Conservation (phyloP, 2,113 vertebrate genomes). For the Pelecanoides urinatrix region DNA sequence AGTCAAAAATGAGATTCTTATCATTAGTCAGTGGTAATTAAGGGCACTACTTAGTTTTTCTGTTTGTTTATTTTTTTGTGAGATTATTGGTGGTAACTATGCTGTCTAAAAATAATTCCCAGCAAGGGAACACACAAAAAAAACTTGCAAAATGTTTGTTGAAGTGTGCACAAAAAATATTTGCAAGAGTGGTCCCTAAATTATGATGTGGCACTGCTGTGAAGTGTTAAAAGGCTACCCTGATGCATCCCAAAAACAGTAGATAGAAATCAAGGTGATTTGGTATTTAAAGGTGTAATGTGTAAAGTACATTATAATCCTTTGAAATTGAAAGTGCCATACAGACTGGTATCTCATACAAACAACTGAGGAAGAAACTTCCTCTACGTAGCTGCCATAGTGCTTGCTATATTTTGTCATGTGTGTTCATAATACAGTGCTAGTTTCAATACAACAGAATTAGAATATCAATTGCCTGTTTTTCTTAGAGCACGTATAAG, state of each 20-base stretch:
- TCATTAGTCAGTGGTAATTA: neutral
- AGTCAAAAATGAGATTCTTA: neutral
- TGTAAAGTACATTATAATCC: neutral
- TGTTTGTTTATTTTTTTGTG: neutral
- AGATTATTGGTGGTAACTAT: neutral
- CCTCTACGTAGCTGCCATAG: neutral
- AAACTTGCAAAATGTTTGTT: neutral
- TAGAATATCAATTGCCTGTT: constrained; percentile 58
- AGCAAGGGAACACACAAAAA: neutral
- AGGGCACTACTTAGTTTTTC: neutral
- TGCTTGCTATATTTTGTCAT: neutral
- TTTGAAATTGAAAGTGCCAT: neutral
- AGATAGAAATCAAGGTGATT: neutral
- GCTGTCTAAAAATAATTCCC: neutral
- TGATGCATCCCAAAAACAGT: neutral
- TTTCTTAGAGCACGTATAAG: constrained; percentile 44
- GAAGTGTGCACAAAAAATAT: neutral
- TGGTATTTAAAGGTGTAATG: neutral
- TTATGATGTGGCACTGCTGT: neutral
- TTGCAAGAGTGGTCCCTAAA: neutral
- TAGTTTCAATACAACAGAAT: constrained; percentile 45
- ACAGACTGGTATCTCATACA: neutral
- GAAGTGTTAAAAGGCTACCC: neutral
- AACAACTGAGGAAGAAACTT: neutral
- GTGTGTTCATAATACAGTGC: constrained; percentile 20